Base-by-base conservation (phyloP, 2,888 invertebrate species). In the Phasia obesa region DNA sequence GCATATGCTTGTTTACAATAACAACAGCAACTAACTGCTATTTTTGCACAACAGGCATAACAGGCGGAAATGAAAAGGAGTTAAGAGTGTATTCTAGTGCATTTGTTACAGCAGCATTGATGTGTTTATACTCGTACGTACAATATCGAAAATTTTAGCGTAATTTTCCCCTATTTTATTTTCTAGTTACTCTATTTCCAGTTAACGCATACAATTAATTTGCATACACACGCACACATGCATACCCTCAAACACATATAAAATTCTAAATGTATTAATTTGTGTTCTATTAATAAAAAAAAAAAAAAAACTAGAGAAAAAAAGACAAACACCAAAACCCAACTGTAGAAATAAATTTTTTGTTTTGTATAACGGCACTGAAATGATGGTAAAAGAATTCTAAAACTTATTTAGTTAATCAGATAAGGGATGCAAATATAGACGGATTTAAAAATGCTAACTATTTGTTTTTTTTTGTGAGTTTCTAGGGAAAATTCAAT, bases 201-300 rank as follows among this genome's bases (percentile, higher is more conserved):
- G 70, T 78, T 78, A 64, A 73, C 71, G 60, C 71, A n/a, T n/a
- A n/a, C n/a, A 55, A 47, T 47, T 47, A 65, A n/a, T 60, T 67
- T 81, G 57, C 62, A 60, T 64, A 38, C 55, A 42, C 21, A 65
- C 21, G 27, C 35, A 27, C 5, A 47, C 11, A 11, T 11, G 11
- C 35, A 35, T 2, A 1, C 35, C 1, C 11, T 42, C 4, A 9
- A 38, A 59, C 2, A n/a, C n/a, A n/a, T n/a, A n/a, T n/a, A 38
- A 76, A 67, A 73, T 69, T 57, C 73, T 73, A 70, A 82, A 78
- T 78, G 82, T 76, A 84, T 80, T 84, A 84, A 84, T 84, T 85
- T 84, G 71, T 67, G 77, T 84, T 84, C 74, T 80, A 84, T 84
- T 84, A 82, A 84, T 85, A 78, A 80, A 69, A 74, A 42, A 74